These are phyloP conservation scores for Gadus macrocephalus DNA, from an alignment of 2,113 vertebrate genomes.

Conservation along the genomic window DNA sequence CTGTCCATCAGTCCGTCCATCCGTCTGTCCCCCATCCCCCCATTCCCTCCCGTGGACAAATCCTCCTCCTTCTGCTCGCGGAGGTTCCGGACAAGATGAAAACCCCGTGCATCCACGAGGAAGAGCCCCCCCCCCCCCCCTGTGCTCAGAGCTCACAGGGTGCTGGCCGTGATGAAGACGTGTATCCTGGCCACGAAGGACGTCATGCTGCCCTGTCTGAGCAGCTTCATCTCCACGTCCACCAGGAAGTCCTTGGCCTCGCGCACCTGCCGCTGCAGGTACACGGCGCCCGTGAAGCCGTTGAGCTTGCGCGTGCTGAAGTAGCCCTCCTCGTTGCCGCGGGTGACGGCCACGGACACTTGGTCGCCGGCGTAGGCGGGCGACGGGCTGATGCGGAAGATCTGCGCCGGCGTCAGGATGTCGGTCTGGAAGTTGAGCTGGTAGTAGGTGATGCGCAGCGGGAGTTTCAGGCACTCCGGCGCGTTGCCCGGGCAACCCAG, in stretches of 20 bases:
- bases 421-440: slow-evolving; percentile 89
- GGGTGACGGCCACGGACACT: slow-evolving; percentile 79
- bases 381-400: slow-evolving; percentile 89
- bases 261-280: slow-evolving; percentile 78
- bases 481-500: slow-evolving; percentile 75
- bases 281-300: slow-evolving; percentile 84
- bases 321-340: slow-evolving; percentile 85
- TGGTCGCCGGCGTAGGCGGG: slow-evolving; percentile 85
- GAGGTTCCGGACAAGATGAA: no score
- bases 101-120: no score
- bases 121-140: not conserved
- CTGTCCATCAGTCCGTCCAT: not conserved
- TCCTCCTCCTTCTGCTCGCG: not conserved
- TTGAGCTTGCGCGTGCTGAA: slow-evolving; percentile 86
- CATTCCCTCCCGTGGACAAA: not conserved
- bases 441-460: slow-evolving; percentile 84
- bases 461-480: slow-evolving; percentile 81
- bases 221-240: slow-evolving; percentile 93
- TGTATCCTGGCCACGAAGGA: slow-evolving; percentile 88
- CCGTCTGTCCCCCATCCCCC: not conserved
- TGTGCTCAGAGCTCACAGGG: slow-evolving; percentile 43
- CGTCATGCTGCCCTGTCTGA: slow-evolving; percentile 84
- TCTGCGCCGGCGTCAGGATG: slow-evolving; percentile 83
- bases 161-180: slow-evolving; percentile 84
- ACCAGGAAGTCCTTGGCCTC: slow-evolving; percentile 86